Evolutionary conservation across 2,113 vertebrate genomes (phyloP).

Genomic region (Anthoscopus minutus): DNA sequence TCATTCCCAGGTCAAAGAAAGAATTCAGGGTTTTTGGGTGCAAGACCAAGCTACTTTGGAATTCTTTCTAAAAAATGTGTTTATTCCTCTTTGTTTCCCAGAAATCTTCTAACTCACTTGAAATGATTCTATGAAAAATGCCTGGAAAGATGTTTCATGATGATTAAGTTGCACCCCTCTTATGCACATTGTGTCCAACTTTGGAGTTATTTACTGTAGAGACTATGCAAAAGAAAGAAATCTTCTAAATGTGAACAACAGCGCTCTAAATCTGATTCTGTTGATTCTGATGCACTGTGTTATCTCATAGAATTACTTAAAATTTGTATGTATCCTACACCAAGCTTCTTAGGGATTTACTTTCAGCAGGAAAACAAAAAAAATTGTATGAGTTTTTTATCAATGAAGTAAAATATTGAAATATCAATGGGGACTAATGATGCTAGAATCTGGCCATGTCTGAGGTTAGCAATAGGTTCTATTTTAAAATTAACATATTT

Average conservation of each 20-base stretch:
- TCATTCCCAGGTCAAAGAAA: neutral
- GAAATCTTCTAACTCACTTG: neutral
- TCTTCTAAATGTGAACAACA: neutral
- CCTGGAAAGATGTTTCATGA: neutral
- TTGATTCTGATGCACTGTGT: neutral
- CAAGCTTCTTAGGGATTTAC: neutral
- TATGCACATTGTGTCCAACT: rapidly evolving
- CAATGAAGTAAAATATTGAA: neutral
- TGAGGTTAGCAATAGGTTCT: neutral
- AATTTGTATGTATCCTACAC: neutral
- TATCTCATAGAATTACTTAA: neutral
- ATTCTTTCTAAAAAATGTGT: neutral
- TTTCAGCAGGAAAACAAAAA: neutral
- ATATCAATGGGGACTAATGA: rapidly evolving
- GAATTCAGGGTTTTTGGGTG: neutral
- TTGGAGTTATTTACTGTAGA: neutral
- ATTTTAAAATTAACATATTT: neutral
- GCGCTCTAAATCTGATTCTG: neutral
- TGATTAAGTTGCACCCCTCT: neutral
- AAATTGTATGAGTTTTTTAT: neutral
- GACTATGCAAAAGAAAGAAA: neutral
- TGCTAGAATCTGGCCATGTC: neutral
- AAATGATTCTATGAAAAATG: neutral
- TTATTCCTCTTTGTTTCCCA: neutral
- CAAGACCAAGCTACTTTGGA: neutral